phyloP scores from a whole-genome alignment of 2,888 invertebrate genomes.

The Harpalus rubripes region DNA sequence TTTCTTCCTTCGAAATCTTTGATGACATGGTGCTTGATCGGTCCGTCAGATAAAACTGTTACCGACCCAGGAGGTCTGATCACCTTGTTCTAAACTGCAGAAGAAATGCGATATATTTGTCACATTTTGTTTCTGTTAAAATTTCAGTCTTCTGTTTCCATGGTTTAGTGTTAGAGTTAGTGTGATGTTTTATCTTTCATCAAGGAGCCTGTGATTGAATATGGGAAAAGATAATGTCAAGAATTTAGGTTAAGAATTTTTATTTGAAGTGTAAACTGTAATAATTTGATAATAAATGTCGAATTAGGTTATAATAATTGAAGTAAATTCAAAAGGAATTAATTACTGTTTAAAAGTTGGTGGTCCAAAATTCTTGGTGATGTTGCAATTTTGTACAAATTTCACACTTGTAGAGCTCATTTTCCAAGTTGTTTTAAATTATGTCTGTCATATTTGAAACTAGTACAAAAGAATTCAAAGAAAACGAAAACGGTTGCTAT shows the following conservation, averaged over 20 bases:
- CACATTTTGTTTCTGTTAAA: constrained; percentile 25
- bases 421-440: constrained; percentile 39
- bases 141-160: constrained; percentile 22
- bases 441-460: constrained; percentile 44
- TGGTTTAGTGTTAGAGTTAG: constrained; percentile 22
- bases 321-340: background rate
- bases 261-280: constrained; percentile 5
- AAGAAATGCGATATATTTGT: constrained; percentile 60
- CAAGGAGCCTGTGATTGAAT: background rate
- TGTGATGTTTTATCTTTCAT: constrained; percentile 27
- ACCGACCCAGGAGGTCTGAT: constrained; percentile 70
- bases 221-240: background rate
- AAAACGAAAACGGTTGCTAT: constrained; percentile 43
- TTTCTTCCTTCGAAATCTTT: background rate
- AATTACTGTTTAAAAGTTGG: background rate
- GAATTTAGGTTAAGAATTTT: constrained; percentile 38
- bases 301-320: constrained; percentile 7
- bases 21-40: constrained; percentile 69
- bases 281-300: background rate
- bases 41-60: constrained; percentile 69
- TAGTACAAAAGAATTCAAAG: constrained; percentile 46
- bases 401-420: constrained; percentile 36
- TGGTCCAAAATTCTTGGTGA: constrained; percentile 2
- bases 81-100: constrained; percentile 36
- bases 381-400: constrained; percentile 18